phyloP scores from a whole-genome alignment of 2,113 vertebrate species.

The Speoplatyrhinus poulsoni region DNA sequence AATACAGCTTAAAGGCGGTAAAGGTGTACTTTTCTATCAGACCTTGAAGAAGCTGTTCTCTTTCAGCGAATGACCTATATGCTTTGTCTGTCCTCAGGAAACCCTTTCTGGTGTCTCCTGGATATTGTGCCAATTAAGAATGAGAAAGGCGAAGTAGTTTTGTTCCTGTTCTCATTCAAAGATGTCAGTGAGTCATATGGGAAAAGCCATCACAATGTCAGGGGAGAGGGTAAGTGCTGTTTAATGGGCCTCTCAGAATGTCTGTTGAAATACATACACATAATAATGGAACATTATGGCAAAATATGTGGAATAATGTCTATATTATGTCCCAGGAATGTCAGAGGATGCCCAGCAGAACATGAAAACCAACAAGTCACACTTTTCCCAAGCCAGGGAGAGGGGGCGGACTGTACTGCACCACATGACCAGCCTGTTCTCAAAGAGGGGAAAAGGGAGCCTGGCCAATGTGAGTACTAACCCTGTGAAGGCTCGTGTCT shows the following conservation, averaged over 20 bases:
- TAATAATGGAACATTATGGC: background rate
- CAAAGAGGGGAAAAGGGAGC: constrained; percentile 77
- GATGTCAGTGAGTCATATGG: constrained; percentile 85
- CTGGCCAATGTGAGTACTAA: constrained; percentile 82
- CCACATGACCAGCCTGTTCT: constrained; percentile 81
- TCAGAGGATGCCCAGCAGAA: constrained; percentile 73
- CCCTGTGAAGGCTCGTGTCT: background rate
- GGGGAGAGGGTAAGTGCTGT: constrained; percentile 77
- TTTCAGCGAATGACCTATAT: background rate
- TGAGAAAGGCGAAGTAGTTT: constrained; percentile 92
- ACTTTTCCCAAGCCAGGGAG: constrained; percentile 74
- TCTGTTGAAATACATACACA: no score
- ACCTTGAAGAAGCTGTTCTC: background rate
- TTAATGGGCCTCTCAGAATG: background rate
- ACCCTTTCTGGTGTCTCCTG: constrained; percentile 89
- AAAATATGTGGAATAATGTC: background rate
- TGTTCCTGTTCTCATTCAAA: constrained; percentile 97
- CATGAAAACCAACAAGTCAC: constrained; percentile 70
- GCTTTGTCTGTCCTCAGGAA: constrained; percentile 69
- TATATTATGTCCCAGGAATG: constrained; percentile 25
- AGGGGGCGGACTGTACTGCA: constrained; percentile 80
- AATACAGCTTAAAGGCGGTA: no score
- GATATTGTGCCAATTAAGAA: constrained; percentile 98
- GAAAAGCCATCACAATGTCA: constrained; percentile 65
- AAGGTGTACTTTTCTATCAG: no score